phyloP scores from a whole-genome alignment of 2,113 vertebrate genomes.

The Dissostichus mawsoni region DNA sequence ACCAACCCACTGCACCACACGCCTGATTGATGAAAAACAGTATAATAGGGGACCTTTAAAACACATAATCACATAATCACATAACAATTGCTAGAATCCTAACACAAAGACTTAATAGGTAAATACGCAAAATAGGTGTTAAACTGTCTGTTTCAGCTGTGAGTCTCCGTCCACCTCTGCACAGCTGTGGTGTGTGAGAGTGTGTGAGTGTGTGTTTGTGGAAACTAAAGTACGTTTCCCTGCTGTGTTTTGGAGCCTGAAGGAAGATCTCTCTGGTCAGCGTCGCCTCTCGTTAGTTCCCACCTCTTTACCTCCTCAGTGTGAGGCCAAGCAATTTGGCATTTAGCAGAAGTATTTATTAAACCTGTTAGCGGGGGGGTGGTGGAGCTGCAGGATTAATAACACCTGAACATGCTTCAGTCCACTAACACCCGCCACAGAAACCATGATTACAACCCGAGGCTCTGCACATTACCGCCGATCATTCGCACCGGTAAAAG shows the following conservation, averaged over 20 bases:
- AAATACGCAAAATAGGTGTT: background rate
- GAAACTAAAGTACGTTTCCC: slow-evolving; percentile 26
- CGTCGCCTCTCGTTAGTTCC: slow-evolving; percentile 33
- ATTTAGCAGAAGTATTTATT: slow-evolving; percentile 59
- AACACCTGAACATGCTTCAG: slow-evolving; percentile 55
- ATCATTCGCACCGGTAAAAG: slow-evolving; percentile 60
- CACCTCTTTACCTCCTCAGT: slow-evolving; percentile 57
- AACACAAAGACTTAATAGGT: too few relatives aligned
- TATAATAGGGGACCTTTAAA: too few relatives aligned
- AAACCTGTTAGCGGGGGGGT: slow-evolving; percentile 44
- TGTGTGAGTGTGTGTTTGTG: background rate
- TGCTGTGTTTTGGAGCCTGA: slow-evolving; percentile 29
- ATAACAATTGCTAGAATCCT: too few relatives aligned
- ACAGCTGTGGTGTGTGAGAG: background rate
- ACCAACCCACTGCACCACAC: too few relatives aligned
- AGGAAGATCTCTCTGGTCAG: slow-evolving; percentile 27
- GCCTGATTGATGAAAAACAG: too few relatives aligned
- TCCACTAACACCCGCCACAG: slow-evolving; percentile 43
- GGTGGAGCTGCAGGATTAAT: slow-evolving; percentile 52
- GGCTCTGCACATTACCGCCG: slow-evolving; percentile 49
- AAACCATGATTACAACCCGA: slow-evolving; percentile 67
- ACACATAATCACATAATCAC: too few relatives aligned
- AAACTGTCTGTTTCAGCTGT: background rate
- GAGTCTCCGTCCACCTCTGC: too few relatives aligned
- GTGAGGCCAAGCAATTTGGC: slow-evolving; percentile 14